Base-by-base conservation (phyloP, 37 sponge, comb jelly and placozoan species). In the Eunapius fragilis region DNA sequence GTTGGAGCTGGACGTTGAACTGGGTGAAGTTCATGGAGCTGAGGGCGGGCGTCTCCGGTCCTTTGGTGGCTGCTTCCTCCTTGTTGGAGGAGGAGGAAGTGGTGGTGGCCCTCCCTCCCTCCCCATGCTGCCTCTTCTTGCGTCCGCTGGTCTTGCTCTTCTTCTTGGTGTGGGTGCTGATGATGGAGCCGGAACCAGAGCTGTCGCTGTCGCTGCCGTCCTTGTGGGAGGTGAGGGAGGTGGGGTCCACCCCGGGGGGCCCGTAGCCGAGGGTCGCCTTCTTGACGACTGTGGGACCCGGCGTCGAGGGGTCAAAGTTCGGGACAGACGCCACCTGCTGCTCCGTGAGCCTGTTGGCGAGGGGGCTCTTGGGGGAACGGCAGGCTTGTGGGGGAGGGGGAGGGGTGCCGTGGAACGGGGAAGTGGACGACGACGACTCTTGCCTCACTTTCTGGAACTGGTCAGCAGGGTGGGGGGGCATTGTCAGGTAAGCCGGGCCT, bases 111-210 rank as follows among this genome's bases (percentile, higher is more conserved):
- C 82, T 2, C 70, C 71, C 25, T 50, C 25, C 35, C 37, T 69
- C 68, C 58, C 78, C 0, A 36, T 68, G 34, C 81, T 49, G n/a
- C n/a, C n/a, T 69, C 38, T 76, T 76, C n/a, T 37, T 25, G 77
- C 25, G 30, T 3, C n/a, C n/a, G 17, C 12, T 76, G 24, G 11
- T 76, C 74, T 72, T 72, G 37, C 11, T 74, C 78, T 37, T 82
- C 78, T 78, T 88, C 58, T 25, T 80, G 26, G 75, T 49, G 86
- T 86, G 79, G 25, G 79, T 79, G 74, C 86, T 86, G 50, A 86
- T 35, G 30, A 91, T 67, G 19, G 92, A 87, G 0, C 95, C 95
- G 0, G 95, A 94, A 0, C 95, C 95, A 26, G 95, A 94, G 76
- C 95, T 94, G 81, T 94, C 95, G 38, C 95, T 94, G 33, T 88